Evolutionary conservation across 1,140 invertebrate genomes (phyloP), one percentile per base, ranked within the genome.

Genomic region (Tribolium castaneum): DNA sequence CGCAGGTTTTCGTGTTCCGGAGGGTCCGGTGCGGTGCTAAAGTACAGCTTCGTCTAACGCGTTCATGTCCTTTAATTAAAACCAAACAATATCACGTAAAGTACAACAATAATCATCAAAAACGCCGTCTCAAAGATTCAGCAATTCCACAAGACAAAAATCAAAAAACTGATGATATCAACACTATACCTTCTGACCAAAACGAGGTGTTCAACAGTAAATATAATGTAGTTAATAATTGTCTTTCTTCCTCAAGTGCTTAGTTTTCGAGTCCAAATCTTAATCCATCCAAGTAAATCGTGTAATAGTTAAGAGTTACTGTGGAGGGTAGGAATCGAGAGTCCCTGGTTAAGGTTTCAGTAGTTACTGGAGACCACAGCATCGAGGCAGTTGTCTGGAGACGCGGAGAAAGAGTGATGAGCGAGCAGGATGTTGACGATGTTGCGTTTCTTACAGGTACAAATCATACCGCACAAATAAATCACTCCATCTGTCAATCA

Each of bases 381-480:
- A 81, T 87, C 49, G 86, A 87, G 78, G 84, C 87, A 45, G 87
- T 87, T 80, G 85, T 87, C 80, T 88, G 87, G 87, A 82, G 86
- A 78, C 83, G 86, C 22, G 82, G 82, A 70, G 80, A 80, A 77
- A 52, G 78, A 78, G 85, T 85, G 78, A 94, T 94, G 92, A 94
- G 93, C 87, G 95, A 97, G 85, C 94, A 95, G 86, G 95, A 97
- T 90, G 92, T 97, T 82, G 96, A 97, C 87, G 95, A 97, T 89
- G 95, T 96, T 83, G 95, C 95, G 35, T 97, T 97, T 89, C 89
- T 97, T 85, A 96, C 95, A 90, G 95, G 95, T 95, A 87, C 83
- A 84, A 82, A 82, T 84, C 75, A 83, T 80, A 76, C 75, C 76
- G 81, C 81, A 78, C 81, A 85, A 83, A 83, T 85, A 80, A 85